Evolutionary conservation across 2,888 invertebrate species (phyloP), one percentile per base, ranked within the genome.

Genomic region (Diploptera punctata): DNA sequence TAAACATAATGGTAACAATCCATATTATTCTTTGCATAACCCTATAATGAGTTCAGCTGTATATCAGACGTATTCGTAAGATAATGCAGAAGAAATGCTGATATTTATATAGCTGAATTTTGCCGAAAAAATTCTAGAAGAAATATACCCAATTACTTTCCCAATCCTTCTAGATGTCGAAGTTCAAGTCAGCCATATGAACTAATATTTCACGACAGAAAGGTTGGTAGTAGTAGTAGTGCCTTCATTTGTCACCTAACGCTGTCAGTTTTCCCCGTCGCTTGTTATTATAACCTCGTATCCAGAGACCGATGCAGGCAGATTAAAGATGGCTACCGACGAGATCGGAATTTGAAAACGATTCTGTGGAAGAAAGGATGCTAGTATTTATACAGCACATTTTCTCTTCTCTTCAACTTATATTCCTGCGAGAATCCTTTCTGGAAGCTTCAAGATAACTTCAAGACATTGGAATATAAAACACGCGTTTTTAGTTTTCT

Each of bases 231-330:
- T 26, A 10, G 54, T 33, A 10, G 65, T 4, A 13, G 33, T 33
- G 61, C 70, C 62, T 52, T 70, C 70, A 70, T 65, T 70, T 65
- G 70, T 70, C 70, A 70, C 65, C 47, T 65, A 7, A 16, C 65
- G 61, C 62, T 70, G 70, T 65, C 70, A 70, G 61, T 47, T 49
- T 4, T 49, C 19, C 31, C 68, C 49, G 52, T 68, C 68, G 33
- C 68, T 33, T 68, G 68, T 68, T 54, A 67, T 67, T 67, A 49
- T 57, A 54, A 44, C 69, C 60, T 57, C 60, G 43, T 57, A 21
- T 16, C 43, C 60, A n/a, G n/a, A n/a, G 19, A 24, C 69, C 19
- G 29, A 4, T 9, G 19, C 24, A 38, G 52, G 21, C 52, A 49
- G 65, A 70, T 65, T 65, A 65, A 65, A 65, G 62, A 65, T 70